Base-by-base conservation (phyloP, 2,113 vertebrate genomes). In the Coryphaenoides rupestris region DNA sequence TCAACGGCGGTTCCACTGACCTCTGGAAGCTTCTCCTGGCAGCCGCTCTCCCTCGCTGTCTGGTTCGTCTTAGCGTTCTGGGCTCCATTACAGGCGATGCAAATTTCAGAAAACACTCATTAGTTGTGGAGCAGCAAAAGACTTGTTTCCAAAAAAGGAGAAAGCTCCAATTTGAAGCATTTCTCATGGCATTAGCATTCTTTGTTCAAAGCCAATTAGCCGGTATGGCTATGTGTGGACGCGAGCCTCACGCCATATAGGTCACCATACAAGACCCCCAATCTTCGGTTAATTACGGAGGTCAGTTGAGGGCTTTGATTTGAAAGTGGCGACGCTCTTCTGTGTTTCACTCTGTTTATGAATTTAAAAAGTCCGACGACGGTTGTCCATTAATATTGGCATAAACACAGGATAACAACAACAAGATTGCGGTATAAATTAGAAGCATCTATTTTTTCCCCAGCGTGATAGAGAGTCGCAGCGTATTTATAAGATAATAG, bases 191-290 rank as follows among this genome's bases (percentile, higher is more conserved):
- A 12, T 84, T 87, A 86, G 87, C 83, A 76, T 85, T 81, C 78
- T 84, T 86, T 82, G 89, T 89, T 90, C 89, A 90, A 83, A 87
- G 86, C 86, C 87, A 92, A 92, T 92, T 91, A 92, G 82, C 70
- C 75, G 58, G 80, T 74, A 82, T 80, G 86, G 87, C 84, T 80
- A 79, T 81, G 79, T 80, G 81, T 75, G 87, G 84, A 88, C 77
- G 74, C 82, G 72, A 54, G 75, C 78, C 77, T 83, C 86, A 86
- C 83, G 80, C 78, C 75, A 83, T 82, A 80, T 66, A 70, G 87
- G 82, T 87, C 87, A 88, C 80, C 85, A 82, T 76, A 76, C 70
- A 75, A 60, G 64, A 75, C 80, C 81, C 84, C 84, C 79, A 6
- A 40, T 87, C 84, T 90, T 89, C 84, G 82, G 83, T 82, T 85